These are phyloP conservation scores for Isaurus tuberculatus DNA, from an alignment of 92 coral and sea anemone genomes.

Conservation along the genomic window DNA sequence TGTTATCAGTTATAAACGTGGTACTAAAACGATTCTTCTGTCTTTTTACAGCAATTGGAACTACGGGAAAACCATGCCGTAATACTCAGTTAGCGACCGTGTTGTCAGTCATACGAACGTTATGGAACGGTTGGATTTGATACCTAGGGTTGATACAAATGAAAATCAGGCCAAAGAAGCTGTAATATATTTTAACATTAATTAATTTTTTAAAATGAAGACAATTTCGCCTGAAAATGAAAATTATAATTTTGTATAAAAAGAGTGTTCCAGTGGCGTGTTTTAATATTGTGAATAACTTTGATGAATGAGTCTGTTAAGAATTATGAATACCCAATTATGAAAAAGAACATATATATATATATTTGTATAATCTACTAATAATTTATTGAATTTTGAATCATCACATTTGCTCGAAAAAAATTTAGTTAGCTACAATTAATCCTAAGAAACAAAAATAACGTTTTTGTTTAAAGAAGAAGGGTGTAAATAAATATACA, in stretches of 20 bases:
- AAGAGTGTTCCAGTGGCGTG: background rate
- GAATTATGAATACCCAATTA: background rate
- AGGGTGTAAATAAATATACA: too few species aligned
- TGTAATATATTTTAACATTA: background rate
- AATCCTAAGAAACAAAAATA: too few species aligned
- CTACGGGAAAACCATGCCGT: conserved; percentile 92
- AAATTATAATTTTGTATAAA: background rate
- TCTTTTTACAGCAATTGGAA: conserved; percentile 68
- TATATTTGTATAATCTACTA: too few species aligned
- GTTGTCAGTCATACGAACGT: background rate
- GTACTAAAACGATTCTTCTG: background rate
- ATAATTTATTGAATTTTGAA: too few species aligned
- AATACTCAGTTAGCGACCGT: conserved; percentile 68
- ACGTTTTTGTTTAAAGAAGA: too few species aligned
- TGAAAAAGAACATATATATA: too few species aligned
- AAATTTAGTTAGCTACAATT: too few species aligned
- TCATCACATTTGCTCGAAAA: too few species aligned
- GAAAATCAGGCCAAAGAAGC: background rate
- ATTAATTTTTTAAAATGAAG: background rate
- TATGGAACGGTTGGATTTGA: background rate
- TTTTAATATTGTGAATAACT: background rate
- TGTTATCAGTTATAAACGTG: background rate
- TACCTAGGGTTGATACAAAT: background rate
- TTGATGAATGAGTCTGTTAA: background rate
- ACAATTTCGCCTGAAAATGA: background rate